A percentile compares a stretch with the other conserved stretches of the same genome.
phyloP scores from a whole-genome alignment of 2,888 invertebrate species.

The Philonicus albiceps region DNA sequence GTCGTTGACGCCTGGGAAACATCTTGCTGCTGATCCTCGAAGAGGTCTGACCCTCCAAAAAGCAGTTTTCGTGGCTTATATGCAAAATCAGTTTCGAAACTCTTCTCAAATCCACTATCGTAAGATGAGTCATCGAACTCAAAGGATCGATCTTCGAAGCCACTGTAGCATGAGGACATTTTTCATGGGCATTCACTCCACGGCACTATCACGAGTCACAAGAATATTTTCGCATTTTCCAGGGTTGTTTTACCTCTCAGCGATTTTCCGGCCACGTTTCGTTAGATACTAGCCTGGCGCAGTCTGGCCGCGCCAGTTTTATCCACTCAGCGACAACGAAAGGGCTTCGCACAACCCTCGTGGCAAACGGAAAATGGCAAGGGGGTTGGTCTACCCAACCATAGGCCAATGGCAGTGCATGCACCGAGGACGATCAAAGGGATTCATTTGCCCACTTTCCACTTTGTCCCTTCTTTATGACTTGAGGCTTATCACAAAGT shows the following conservation, averaged over 20 bases:
- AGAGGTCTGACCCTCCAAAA: constrained; percentile 52
- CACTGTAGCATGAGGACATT: constrained; percentile 62
- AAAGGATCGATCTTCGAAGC: constrained; percentile 60
- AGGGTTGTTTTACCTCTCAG: background rate
- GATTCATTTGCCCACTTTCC: constrained; percentile 49
- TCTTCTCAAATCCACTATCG: constrained; percentile 81
- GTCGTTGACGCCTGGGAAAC: background rate
- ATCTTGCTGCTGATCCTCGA: background rate
- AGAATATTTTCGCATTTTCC: background rate
- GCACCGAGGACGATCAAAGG: constrained; percentile 54
- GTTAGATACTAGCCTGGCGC: constrained; percentile 58
- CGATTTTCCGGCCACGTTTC: constrained; percentile 57
- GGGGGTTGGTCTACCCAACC: constrained; percentile 56
- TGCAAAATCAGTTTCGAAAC: constrained; percentile 66
- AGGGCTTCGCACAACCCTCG: constrained; percentile 12
- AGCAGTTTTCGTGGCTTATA: constrained; percentile 58
- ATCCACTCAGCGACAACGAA: constrained; percentile 51
- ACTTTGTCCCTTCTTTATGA: constrained; percentile 30
- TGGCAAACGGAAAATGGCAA: constrained; percentile 51
- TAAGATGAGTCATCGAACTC: constrained; percentile 70
- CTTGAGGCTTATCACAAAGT: constrained; percentile 53
- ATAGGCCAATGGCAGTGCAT: constrained; percentile 51
- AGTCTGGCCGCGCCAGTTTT: constrained; percentile 58
- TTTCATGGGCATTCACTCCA: background rate
- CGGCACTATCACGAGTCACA: background rate